Base-by-base conservation (phyloP, 1,140 invertebrate genomes). In the Pseudomyrmex sp. region DNA sequence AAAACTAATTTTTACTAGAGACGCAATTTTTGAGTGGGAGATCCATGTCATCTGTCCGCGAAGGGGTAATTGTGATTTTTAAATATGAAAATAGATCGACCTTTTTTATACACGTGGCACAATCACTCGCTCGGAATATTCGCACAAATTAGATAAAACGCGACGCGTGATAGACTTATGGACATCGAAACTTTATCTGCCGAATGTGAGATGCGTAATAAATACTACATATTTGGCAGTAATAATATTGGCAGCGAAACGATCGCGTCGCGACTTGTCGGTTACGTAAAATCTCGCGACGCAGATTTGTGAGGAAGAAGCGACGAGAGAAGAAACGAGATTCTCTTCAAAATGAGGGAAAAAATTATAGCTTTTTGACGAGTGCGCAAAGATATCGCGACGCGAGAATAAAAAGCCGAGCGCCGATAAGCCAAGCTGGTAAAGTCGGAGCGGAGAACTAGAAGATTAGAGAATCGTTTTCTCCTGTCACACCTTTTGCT, bases 341-440 rank as follows among this genome's bases (percentile, higher is more conserved):
- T 54, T 35, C 52, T 79, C 54, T 70, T 56, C 35, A 35, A 56
- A 26, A 50, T 65, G 73, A 52, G 72, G 35, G 5, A 10, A 54
- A 70, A 61, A 62, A 88, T 83, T 89, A 88, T 72, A 50, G 61
- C 7, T 62, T 70, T 88, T 86, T 84, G 70, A 88, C 54, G 35
- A 58, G 44, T 26, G 62, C 58, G 44, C 69, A 63, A 77, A 89
- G 87, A 87, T 89, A 74, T n/a, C 72, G 58, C 84, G 66, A 76
- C 74, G 77, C 10, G 52, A 20, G 69, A 73, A 70, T 66, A 89
- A 89, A 86, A 89, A 88, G 84, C 73, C 75, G 52, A 70, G 59
- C 65, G n/a, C 65, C 84, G 88, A 89, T 89, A 89, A 89, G 74
- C 63, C 75, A 75, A 83, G 65, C 85, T 88, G 87, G 66, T 83